A percentile compares a stretch with the other conserved stretches of the same genome.
Evolutionary conservation across 2,113 vertebrate species (phyloP).

Genomic region (Genyomyrus donnyi): DNA sequence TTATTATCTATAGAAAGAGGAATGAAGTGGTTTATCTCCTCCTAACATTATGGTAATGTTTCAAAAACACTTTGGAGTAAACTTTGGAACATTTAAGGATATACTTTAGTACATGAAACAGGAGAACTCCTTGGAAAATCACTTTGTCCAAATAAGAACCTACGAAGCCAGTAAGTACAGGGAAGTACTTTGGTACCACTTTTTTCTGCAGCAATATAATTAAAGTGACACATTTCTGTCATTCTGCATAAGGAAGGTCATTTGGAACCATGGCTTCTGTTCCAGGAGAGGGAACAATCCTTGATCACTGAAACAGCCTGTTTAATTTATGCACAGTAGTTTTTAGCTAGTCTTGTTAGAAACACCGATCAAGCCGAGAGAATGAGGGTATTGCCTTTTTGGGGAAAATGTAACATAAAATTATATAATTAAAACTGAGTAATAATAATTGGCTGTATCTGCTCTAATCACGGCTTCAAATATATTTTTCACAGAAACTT

Average conservation of each 20-base stretch:
- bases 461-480: neutral
- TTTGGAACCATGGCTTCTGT: neutral
- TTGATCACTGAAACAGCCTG: neutral
- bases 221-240: neutral
- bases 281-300: neutral
- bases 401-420: neutral
- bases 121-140: neutral
- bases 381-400: neutral
- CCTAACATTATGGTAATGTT: neutral
- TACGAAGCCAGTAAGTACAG: neutral
- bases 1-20: neutral
- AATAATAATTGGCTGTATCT: neutral
- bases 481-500: conserved; percentile 71
- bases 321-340: neutral
- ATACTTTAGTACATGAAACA: neutral
- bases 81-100: neutral
- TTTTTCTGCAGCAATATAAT: neutral
- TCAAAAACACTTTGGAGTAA: neutral
- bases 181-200: neutral
- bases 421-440: neutral
- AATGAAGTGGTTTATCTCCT: conserved; percentile 3
- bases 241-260: neutral
- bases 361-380: neutral
- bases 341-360: neutral
- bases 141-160: neutral